Evolutionary conservation across 2,113 vertebrate species (phyloP).

Genomic region (Hypocryptadius cinnamomeus): DNA sequence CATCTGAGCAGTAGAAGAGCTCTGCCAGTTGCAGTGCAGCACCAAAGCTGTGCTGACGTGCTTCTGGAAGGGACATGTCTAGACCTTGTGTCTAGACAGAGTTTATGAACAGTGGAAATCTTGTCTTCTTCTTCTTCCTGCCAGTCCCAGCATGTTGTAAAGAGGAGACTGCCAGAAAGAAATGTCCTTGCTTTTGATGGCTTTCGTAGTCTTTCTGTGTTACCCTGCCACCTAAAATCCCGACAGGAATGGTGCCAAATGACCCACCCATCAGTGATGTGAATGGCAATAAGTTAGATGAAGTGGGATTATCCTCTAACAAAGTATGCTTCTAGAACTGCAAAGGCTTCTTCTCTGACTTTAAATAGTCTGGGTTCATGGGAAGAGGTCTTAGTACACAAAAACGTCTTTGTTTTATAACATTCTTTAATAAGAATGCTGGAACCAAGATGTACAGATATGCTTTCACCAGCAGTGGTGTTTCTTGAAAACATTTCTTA

Average conservation of each 20-base stretch:
- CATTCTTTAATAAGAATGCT: background rate
- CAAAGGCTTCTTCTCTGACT: background rate
- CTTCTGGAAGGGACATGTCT: background rate
- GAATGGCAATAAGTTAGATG: background rate
- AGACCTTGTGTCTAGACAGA: constrained; percentile 25
- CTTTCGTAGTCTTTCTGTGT: background rate
- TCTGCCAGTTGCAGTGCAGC: background rate
- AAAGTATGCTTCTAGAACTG: background rate
- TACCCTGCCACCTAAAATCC: background rate
- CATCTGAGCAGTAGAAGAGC: background rate
- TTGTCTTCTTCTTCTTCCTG: background rate
- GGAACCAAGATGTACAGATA: background rate
- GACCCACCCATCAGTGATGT: background rate
- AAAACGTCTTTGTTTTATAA: background rate
- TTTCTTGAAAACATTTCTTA: background rate
- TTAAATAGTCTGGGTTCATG: background rate
- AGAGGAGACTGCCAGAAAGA: background rate
- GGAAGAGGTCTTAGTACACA: background rate
- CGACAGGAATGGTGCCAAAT: background rate
- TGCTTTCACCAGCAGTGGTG: background rate
- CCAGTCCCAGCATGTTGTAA: background rate
- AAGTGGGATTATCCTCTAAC: background rate
- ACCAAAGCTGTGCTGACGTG: background rate
- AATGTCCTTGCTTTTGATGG: background rate
- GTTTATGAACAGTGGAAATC: background rate